Evolutionary conservation across 92 coral and sea anemone genomes (phyloP), one percentile per base, ranked within the genome.

Genomic region (Bergia sp.): DNA sequence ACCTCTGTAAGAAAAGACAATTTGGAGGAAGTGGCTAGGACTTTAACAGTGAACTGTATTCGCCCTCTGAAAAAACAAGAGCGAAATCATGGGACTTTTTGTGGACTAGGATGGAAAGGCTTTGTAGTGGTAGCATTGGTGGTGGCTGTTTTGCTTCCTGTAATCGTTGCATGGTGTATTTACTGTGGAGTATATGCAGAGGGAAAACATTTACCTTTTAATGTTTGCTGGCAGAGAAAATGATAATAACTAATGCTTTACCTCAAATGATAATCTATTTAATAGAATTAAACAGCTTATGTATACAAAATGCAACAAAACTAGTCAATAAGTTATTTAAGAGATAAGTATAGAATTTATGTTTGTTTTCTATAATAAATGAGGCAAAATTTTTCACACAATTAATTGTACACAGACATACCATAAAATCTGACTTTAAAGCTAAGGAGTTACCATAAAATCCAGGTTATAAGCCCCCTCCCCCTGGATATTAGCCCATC

Each of bases 51-150:
- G 47, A 96, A 96, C 55, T 97, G 99, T 73, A 97, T 97, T 76
- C 98, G 92, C 79, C 99, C 99, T 16, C 73, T 96, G 49, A 91
- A 95, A 37, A 94, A 95, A 80, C 92, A 92, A 37, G 91, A 95
- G 55, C 92, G 92, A 79, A 94, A 94, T 73, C 91, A 94, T 58
- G 99, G 99, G 13, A 88, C 93, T 39, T 91, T 95, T 79, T 92
- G 95, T 37, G 99, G 99, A 3, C 71, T 96, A 29, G 99, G 98
- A 76, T 97, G 99, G 99, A 96, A 96, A 88, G 94, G 98, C 44
- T 93, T 93, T 75, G 75, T 94, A 0, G 91, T 88, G 13, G 64
- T 88, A 36, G 93, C 95, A 53, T 86, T 97, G 37, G 21, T 97
- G 74, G 93, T 97, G 5, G 92, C 96, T 40, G 87, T 96, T 42